Evolutionary conservation across 2,113 vertebrate species (phyloP).

Genomic region (Halcyon senegalensis): DNA sequence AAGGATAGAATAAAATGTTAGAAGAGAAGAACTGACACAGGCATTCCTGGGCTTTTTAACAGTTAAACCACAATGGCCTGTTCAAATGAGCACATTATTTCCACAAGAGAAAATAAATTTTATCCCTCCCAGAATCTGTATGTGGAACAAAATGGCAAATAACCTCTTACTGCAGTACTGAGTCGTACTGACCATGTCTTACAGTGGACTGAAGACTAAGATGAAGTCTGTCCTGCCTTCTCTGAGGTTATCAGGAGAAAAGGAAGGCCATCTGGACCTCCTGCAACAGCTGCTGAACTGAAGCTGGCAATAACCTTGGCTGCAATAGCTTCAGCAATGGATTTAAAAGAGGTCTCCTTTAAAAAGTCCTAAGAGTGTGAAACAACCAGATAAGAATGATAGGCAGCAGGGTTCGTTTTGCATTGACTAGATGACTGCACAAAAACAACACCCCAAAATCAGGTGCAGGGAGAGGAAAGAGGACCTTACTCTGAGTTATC

Average conservation of each 20-base stretch:
- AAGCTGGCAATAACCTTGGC: background rate
- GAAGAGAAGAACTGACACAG: constrained; percentile 46
- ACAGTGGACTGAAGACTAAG: background rate
- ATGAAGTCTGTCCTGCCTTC: background rate
- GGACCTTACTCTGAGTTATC: background rate
- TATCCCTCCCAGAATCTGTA: background rate
- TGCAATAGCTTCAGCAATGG: background rate
- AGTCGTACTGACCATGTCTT: background rate
- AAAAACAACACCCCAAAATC: background rate
- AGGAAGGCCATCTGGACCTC: constrained; percentile 19
- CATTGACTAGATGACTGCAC: background rate
- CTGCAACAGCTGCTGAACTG: background rate
- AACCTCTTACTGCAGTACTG: background rate
- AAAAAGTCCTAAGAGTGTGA: background rate
- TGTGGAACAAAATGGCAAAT: background rate
- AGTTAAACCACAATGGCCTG: constrained; percentile 34
- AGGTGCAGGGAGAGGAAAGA: background rate
- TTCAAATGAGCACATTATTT: constrained; percentile 10
- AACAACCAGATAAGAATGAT: background rate
- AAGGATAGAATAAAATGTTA: constrained; percentile 57
- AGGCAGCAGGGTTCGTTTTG: background rate
- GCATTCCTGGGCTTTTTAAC: constrained; percentile 28
- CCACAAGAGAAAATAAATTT: constrained; percentile 32
- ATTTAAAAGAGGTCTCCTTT: background rate
- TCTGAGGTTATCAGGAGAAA: constrained; percentile 21